Evolutionary conservation across 1,140 invertebrate genomes (phyloP).

Genomic region (Diachasma alloeum): DNA sequence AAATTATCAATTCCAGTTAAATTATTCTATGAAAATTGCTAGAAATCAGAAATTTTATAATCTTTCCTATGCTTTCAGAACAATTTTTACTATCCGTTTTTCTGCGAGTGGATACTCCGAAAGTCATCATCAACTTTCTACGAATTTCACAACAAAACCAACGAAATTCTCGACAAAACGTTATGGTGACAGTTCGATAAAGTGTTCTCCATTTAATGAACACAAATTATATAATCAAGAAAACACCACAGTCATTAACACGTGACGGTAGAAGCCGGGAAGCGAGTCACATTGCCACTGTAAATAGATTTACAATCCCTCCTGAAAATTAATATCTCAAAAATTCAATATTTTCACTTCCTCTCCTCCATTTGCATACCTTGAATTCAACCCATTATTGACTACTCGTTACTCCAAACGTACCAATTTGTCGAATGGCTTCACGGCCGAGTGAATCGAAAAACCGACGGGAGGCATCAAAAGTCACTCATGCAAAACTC

Average conservation of each 20-base stretch:
- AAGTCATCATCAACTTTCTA: too few relatives aligned
- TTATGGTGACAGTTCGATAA: not conserved
- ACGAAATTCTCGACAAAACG: too few relatives aligned
- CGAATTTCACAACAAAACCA: too few relatives aligned
- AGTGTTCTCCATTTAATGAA: not conserved
- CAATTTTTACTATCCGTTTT: too few relatives aligned
- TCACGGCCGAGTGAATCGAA: not conserved
- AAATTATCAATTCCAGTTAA: too few relatives aligned
- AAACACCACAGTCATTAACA: not conserved
- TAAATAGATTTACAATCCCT: too few relatives aligned
- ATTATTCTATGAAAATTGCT: too few relatives aligned
- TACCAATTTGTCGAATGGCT: not conserved
- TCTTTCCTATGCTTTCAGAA: too few relatives aligned
- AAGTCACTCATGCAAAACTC: not conserved
- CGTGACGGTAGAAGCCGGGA: too few relatives aligned
- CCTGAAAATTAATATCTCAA: not conserved
- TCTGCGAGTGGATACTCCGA: too few relatives aligned
- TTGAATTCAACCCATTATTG: not conserved
- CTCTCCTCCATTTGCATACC: not conserved
- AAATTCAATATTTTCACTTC: not conserved
- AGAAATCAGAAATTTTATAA: too few relatives aligned
- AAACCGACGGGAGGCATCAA: conserved; percentile 4
- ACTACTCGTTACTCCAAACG: not conserved
- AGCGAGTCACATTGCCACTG: too few relatives aligned
- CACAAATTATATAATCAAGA: not conserved